Evolutionary conservation across 1,140 invertebrate species (phyloP).

Genomic region (Pogonus chalceus): DNA sequence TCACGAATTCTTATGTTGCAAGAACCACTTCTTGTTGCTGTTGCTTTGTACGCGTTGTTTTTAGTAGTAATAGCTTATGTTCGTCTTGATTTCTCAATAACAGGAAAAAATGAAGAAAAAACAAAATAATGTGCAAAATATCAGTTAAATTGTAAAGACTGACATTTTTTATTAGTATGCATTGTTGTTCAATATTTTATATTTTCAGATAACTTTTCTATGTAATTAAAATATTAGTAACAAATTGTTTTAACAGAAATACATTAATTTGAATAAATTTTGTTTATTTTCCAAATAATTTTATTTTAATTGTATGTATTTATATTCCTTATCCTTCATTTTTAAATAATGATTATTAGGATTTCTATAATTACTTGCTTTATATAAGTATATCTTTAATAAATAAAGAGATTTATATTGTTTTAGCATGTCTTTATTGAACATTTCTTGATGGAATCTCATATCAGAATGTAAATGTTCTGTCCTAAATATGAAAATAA

Average conservation of each 20-base stretch:
- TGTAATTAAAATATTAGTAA: slow-evolving; percentile 27
- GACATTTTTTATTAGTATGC: too few relatives aligned
- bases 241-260: slow-evolving; percentile 16
- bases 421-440: slow-evolving; percentile 18
- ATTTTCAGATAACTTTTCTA: slow-evolving; percentile 28
- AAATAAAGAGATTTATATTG: too few relatives aligned
- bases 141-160: too few relatives aligned
- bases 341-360: too few relatives aligned
- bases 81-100: slow-evolving; percentile 88
- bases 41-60: slow-evolving; percentile 88
- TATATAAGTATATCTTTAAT: too few relatives aligned
- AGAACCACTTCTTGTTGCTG: slow-evolving; percentile 82
- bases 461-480: slow-evolving; percentile 12
- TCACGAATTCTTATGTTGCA: slow-evolving; percentile 76
- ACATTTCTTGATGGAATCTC: slow-evolving; percentile 20
- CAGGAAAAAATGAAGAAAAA: slow-evolving; percentile 10
- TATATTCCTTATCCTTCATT: too few relatives aligned
- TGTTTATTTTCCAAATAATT: too few relatives aligned
- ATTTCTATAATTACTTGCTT: too few relatives aligned
- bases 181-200: too few relatives aligned
- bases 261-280: slow-evolving; percentile 18
- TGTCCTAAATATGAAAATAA: slow-evolving; percentile 11
- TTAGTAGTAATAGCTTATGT: slow-evolving; percentile 89
- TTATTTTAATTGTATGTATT: too few relatives aligned
- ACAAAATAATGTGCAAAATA: too few relatives aligned